A percentile compares a stretch with the other conserved stretches of the same genome.
Evolutionary conservation across 2,888 invertebrate species (phyloP).

Genomic region (Helobdella robusta): DNA sequence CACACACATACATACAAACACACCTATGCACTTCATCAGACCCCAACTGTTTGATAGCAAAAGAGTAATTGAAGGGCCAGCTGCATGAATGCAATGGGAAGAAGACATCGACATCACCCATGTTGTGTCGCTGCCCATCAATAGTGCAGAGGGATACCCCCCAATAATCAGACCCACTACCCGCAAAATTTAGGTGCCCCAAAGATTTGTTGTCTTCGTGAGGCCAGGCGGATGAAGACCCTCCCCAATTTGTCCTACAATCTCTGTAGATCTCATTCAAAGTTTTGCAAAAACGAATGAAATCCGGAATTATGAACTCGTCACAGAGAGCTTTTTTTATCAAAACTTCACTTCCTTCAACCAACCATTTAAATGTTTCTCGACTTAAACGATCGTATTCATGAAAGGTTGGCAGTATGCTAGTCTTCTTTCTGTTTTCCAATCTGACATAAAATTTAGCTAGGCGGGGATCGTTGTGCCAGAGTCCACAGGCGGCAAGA

Average conservation of each 20-base stretch:
- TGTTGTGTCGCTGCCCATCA: constrained; percentile 65
- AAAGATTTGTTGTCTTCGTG: constrained; percentile 9
- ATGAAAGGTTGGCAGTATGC: no score
- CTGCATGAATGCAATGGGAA: constrained; percentile 82
- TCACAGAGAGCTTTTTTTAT: constrained; percentile 6
- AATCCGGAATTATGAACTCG: constrained; percentile 20
- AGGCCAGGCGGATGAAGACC: constrained; percentile 1
- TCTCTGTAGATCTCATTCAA: constrained; percentile 15
- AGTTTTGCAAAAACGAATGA: constrained; percentile 13
- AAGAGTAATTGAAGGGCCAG: constrained; percentile 87
- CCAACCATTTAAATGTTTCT: not conserved
- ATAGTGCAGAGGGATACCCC: constrained; percentile 89
- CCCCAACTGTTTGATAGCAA: constrained; percentile 80
- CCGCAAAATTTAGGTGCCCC: not conserved
- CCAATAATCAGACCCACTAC: constrained; percentile 68
- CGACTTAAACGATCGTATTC: not conserved
- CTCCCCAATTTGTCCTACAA: constrained; percentile 18
- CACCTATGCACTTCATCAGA: constrained; percentile 82
- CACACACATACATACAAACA: constrained; percentile 54
- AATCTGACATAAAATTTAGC: not conserved
- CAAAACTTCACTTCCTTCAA: constrained; percentile 12
- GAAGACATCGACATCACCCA: constrained; percentile 76
- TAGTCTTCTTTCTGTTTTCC: not conserved
- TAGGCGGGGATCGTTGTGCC: constrained; percentile 25
- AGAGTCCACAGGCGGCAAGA: constrained; percentile 23